Percentiles rank a stretch among this genome's conserved stretches.
phyloP scores from a whole-genome alignment of 92 coral and sea anemone species.

The Muricea muricata region DNA sequence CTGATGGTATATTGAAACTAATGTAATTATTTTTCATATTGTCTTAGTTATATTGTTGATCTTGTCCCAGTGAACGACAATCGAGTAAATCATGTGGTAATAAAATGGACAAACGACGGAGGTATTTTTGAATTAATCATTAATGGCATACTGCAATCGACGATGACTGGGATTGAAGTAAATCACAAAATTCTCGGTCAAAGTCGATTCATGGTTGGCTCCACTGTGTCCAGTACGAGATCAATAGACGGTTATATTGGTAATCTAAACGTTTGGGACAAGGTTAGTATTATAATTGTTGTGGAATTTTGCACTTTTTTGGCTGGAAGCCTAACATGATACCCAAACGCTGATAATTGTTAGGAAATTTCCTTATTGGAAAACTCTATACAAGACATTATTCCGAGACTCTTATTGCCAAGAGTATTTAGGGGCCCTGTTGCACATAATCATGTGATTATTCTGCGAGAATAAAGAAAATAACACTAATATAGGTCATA shows the following conservation, averaged over 20 bases:
- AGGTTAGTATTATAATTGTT: background rate
- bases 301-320: too few relatives aligned
- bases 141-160: conserved; percentile 1
- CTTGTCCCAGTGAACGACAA: background rate
- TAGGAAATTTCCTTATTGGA: too few relatives aligned
- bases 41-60: background rate
- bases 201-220: conserved; percentile 19
- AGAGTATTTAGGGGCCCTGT: too few relatives aligned
- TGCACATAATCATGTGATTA: too few relatives aligned
- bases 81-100: background rate
- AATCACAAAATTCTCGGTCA: background rate
- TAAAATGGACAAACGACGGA: conserved; percentile 14
- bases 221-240: background rate
- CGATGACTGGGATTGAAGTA: background rate
- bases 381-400: too few relatives aligned
- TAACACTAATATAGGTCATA: too few relatives aligned
- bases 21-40: too few relatives aligned
- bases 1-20: too few relatives aligned
- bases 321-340: too few relatives aligned
- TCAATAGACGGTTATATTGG: background rate
- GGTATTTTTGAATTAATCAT: conserved; percentile 7
- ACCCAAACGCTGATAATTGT: too few relatives aligned
- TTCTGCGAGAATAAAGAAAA: too few relatives aligned
- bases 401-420: too few relatives aligned
- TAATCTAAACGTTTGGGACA: conserved; percentile 13